Conservation (phyloP, 2,797 vertebrate genomes). For the Eupleurogrammus muticus region DNA sequence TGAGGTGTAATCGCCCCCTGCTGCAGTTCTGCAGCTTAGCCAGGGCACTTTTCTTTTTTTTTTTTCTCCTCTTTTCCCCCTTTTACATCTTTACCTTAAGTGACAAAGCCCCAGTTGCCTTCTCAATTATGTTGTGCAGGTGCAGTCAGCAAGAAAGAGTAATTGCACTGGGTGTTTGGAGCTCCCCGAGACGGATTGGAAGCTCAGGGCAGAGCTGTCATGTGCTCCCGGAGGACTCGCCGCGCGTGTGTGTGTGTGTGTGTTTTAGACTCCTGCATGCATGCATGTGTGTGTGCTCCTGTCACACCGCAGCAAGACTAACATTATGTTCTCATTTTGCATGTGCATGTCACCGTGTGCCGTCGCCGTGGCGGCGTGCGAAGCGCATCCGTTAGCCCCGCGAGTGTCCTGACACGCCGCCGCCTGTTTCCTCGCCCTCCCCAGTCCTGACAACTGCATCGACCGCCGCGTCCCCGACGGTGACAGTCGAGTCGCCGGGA, state of each 20-base stretch:
- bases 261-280: neutral
- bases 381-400: slow-evolving; percentile 17
- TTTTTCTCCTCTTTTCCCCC: slow-evolving; percentile 29
- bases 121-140: slow-evolving; percentile 81
- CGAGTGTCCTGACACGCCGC: neutral
- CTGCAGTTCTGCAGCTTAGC: slow-evolving; percentile 59
- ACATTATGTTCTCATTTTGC: slow-evolving; percentile 60
- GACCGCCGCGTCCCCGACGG: slow-evolving; percentile 52
- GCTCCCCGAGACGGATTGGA: slow-evolving; percentile 75
- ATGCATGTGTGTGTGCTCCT: slow-evolving; percentile 21
- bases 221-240: slow-evolving; percentile 59
- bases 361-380: neutral
- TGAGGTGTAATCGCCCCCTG: slow-evolving; percentile 46
- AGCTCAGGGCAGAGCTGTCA: slow-evolving; percentile 76
- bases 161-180: slow-evolving; percentile 81
- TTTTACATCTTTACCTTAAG: slow-evolving; percentile 80
- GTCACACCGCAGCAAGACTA: slow-evolving; percentile 35
- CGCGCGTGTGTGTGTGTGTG: slow-evolving; percentile 32
- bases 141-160: slow-evolving; percentile 83
- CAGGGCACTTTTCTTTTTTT: slow-evolving; percentile 34
- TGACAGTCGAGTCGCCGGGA: slow-evolving; percentile 63
- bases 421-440: slow-evolving; percentile 1
- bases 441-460: slow-evolving; percentile 60
- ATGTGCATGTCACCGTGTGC: slow-evolving; percentile 22
- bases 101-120: slow-evolving; percentile 77